Conservation (phyloP, 2,888 invertebrate species). For the Ferrisia virgata region DNA sequence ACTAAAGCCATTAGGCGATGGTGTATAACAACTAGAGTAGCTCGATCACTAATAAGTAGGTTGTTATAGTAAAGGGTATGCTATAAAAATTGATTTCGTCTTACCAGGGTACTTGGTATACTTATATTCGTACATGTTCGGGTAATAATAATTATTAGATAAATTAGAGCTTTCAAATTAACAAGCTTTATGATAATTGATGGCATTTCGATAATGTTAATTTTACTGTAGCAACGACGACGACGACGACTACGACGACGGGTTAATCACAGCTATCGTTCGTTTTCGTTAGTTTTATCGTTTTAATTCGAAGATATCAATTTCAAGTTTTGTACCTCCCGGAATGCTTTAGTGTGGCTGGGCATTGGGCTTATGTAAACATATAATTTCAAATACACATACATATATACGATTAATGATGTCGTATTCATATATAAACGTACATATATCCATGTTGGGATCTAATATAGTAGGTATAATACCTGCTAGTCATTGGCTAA, state of each 20-base stretch:
- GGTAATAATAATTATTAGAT: neutral
- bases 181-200: constrained; percentile 6
- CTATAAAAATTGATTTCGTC: neutral
- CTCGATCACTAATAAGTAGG: constrained; percentile 1
- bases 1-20: neutral
- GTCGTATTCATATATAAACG: neutral
- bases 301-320: constrained; percentile 26
- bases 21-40: neutral
- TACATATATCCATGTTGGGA: neutral
- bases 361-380: neutral
- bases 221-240: too few species aligned
- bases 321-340: constrained; percentile 4
- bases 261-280: neutral
- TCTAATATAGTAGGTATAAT: too few species aligned
- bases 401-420: neutral
- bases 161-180: constrained; percentile 3
- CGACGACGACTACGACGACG: too few species aligned
- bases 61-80: too few species aligned
- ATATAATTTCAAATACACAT: neutral
- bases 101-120: neutral
- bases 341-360: neutral
- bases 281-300: neutral
- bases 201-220: neutral
- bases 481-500: neutral
- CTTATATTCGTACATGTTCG: neutral